Base-by-base conservation (phyloP, 2,797 vertebrate genomes). In the Danionella dracula region DNA sequence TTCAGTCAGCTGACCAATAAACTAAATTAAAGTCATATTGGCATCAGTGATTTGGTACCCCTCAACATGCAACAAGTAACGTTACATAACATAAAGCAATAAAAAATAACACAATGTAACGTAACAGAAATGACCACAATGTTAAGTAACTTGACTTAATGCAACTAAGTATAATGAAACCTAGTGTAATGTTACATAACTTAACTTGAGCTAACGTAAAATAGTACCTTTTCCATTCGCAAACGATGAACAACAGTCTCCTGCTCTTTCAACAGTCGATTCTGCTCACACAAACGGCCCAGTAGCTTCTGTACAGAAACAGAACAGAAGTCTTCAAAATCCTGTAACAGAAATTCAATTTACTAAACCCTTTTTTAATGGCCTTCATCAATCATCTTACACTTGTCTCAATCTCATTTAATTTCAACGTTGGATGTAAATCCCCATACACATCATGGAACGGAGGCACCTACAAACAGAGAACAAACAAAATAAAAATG, bases 321-420 rank as follows among this genome's bases (percentile, higher is more conserved):
- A 40, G 13, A 32, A 37, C 11, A 5, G 13, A 0, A 15, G 21
- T 21, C 55, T 41, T 19, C 57, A 27, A 27, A n/a, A 34, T 71
- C 38, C 72, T 62, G 60, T 55, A 3, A 31, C 9, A 31, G 29
- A 31, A 1, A 31, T 31, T 5, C 29, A 9, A 31, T 31, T 5
- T 31, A 9, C 29, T 31, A 31, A 5, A 3, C 29, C 6, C n/a
- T n/a, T n/a, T n/a, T n/a, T n/a, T n/a, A n/a, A n/a, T n/a, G n/a
- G n/a, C n/a, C n/a, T 5, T 7, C 8, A 12, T 48, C 31, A 13
- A 48, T 31, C 23, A 11, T 5, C 95, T 94, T 93, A 99, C 96
- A 54, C 94, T 95, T 0, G 93, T 97, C 79, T 97, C 94, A 66
- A 96, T 91, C 82, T 97, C 96, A 57, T 92, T 97, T 71, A 95